Conservation (phyloP, 1,140 invertebrate species). For the Hylyphantes graminicola region DNA sequence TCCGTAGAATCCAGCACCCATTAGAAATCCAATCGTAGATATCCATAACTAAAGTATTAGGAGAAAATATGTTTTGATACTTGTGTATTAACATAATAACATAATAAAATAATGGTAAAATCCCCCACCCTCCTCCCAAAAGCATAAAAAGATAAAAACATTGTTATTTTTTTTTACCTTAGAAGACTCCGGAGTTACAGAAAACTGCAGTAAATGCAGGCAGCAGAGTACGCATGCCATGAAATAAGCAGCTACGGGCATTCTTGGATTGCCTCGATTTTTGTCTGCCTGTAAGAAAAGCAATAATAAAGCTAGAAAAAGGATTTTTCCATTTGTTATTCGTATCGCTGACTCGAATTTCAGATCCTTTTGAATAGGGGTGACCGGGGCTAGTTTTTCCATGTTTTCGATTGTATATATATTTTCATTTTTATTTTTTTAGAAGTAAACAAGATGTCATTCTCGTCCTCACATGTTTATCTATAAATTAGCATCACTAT, state of each 20-base stretch:
- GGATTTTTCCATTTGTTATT: too few relatives aligned
- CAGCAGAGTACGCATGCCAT: constrained; percentile 63
- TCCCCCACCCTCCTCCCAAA: not conserved
- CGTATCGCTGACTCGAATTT: too few relatives aligned
- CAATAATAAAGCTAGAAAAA: not conserved
- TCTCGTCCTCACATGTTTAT: too few relatives aligned
- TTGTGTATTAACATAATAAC: not conserved
- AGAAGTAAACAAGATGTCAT: too few relatives aligned
- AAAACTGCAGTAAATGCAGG: constrained; percentile 64
- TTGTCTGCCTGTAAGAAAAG: constrained; percentile 10
- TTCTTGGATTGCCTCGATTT: constrained; percentile 63
- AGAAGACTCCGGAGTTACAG: constrained; percentile 61
- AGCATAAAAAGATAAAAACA: not conserved
- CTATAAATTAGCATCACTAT: too few relatives aligned
- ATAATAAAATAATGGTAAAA: not conserved
- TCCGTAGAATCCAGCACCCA: constrained; percentile 69
- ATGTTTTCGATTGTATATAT: too few relatives aligned
- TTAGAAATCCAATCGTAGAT: constrained; percentile 66
- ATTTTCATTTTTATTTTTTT: too few relatives aligned
- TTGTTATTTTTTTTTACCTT: constrained; percentile 50
- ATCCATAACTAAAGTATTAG: constrained; percentile 65
- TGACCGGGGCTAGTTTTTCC: too few relatives aligned
- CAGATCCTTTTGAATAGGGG: too few relatives aligned
- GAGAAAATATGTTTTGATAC: not conserved
- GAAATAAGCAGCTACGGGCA: constrained; percentile 65